Conservation (phyloP, 2,797 vertebrate genomes). For the Alfaro cultratus region DNA sequence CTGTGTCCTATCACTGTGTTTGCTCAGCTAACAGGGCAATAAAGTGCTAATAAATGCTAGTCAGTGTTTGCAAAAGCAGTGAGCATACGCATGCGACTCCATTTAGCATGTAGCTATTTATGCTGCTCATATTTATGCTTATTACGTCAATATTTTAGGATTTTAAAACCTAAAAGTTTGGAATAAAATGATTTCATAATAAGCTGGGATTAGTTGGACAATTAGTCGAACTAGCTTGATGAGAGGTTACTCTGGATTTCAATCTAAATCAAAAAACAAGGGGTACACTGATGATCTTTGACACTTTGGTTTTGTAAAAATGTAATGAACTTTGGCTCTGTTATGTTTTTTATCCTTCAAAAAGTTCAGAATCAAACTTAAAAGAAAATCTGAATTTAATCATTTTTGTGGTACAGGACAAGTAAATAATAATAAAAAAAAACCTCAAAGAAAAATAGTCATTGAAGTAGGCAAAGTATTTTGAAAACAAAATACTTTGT, state of each 20-base stretch:
- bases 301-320: background rate
- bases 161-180: background rate
- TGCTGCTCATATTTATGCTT: background rate
- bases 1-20: conserved; percentile 58
- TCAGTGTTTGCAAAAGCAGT: background rate
- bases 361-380: background rate
- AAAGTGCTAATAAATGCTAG: conserved; percentile 50
- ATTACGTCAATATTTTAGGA: background rate
- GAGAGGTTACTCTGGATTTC: background rate
- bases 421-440: too few relatives aligned
- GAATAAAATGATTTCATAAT: background rate
- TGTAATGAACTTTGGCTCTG: background rate
- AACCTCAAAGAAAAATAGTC: background rate
- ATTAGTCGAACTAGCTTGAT: background rate
- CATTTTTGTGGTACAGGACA: background rate
- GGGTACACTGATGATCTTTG: background rate
- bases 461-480: background rate
- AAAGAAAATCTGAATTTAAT: background rate
- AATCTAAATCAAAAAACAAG: background rate
- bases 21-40: conserved; percentile 53
- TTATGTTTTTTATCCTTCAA: background rate
- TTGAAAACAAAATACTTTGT: background rate
- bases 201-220: background rate
- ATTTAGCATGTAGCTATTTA: background rate
- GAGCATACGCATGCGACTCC: background rate